Evolutionary conservation across 2,113 vertebrate genomes (phyloP).

Genomic region (Alectura lathami): DNA sequence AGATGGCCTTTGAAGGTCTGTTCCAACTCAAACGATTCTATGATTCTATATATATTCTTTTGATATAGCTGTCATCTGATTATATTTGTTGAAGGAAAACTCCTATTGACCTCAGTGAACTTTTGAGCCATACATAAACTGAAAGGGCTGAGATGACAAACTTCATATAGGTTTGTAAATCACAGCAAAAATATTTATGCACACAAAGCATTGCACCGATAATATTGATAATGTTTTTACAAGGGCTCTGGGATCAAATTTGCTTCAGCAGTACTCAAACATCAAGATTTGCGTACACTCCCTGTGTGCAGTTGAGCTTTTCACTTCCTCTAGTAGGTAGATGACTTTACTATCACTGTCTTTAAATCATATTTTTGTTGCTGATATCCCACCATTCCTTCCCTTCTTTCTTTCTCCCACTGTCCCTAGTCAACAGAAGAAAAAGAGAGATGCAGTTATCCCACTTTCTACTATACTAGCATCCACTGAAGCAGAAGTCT

Average conservation of each 20-base stretch:
- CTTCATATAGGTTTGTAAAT: not conserved
- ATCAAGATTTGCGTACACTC: not conserved
- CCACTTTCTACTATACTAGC: not conserved
- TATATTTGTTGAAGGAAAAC: not conserved
- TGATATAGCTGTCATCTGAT: not conserved
- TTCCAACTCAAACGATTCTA: no score
- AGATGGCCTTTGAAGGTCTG: no score
- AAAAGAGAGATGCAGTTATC: not conserved
- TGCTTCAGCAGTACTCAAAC: not conserved
- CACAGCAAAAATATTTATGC: not conserved
- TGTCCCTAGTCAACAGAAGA: not conserved
- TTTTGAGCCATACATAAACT: not conserved
- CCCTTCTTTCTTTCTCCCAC: not conserved
- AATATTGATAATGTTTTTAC: not conserved
- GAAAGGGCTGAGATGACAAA: not conserved
- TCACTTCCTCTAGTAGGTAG: not conserved
- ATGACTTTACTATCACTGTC: not conserved
- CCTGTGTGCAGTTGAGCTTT: not conserved
- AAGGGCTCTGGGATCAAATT: not conserved
- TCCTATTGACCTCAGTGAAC: not conserved
- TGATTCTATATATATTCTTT: no score
- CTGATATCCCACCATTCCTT: not conserved
- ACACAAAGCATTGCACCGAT: not conserved
- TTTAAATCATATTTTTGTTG: not conserved
- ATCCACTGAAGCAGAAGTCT: not conserved